Evolutionary conservation across 2,888 invertebrate species (phyloP).

Genomic region (Psylliodes chrysocephalus): DNA sequence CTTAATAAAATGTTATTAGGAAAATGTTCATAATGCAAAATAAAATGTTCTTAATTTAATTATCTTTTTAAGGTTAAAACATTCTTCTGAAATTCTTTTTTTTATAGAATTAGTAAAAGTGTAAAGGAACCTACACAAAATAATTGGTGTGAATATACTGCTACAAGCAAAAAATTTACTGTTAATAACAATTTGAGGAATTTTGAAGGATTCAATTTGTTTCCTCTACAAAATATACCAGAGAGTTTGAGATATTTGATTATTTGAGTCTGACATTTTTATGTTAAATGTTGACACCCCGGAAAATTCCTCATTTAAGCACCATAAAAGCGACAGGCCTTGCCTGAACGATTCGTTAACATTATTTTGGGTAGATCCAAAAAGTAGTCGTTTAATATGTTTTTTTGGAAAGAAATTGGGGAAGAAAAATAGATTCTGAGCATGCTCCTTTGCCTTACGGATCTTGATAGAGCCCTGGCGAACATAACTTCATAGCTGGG

Average conservation of each 20-base stretch:
- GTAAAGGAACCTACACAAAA: not conserved
- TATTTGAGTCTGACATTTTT: too few relatives aligned
- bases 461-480: conserved; percentile 75
- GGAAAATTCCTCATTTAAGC: not conserved
- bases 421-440: conserved; percentile 22
- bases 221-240: too few relatives aligned
- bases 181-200: not conserved
- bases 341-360: not conserved
- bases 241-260: too few relatives aligned
- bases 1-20: too few relatives aligned
- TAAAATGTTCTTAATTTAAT: too few relatives aligned
- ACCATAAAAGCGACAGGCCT: not conserved
- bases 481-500: conserved; percentile 75
- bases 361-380: conserved; percentile 33
- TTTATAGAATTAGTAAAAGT: too few relatives aligned
- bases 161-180: not conserved
- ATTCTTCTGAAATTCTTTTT: not conserved
- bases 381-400: conserved; percentile 4
- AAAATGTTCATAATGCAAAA: too few relatives aligned
- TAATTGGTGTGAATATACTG: not conserved
- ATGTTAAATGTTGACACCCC: too few relatives aligned
- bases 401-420: conserved; percentile 20
- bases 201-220: too few relatives aligned
- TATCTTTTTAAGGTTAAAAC: too few relatives aligned
- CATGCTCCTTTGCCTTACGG: conserved; percentile 69